Evolutionary conservation across 2,888 invertebrate species (phyloP), one percentile per base, ranked within the genome.

Genomic region (Trichopoda pennipes): DNA sequence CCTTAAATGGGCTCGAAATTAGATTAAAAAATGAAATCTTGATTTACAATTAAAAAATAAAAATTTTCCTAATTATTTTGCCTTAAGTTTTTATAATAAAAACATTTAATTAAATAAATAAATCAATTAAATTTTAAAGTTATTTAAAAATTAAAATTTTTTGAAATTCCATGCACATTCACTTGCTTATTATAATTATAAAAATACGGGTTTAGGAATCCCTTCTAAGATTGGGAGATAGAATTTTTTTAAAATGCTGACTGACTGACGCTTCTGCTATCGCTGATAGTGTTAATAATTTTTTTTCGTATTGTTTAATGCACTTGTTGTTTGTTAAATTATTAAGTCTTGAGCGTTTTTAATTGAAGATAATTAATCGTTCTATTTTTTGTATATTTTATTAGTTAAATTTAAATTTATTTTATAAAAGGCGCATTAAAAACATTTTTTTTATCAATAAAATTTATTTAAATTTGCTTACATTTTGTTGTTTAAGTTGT

Each of bases 361-460:
- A 44, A 44, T 63, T 63, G 23, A 69, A 49, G 19, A 42, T 38
- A 70, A 74, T 55, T 74, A 61, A 56, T 56, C 10, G 32, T 63
- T 56, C 28, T 28, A 28, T 28, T 56, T 35, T 17, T 44, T 44
- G 28, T 44, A 2, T 38, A 38, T 44, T 44, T 44, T 38, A 38
- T 38, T 38, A 38, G 10, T 38, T 38, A 6, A 38, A 38, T 14
- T 38, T 38, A 3, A 38, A 38, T 14, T 38, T 38, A 7, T 38
- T 38, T 14, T 14, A 38, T 38, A 28, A 28, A 28, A 28, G 28
- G 28, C 14, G 12, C 1, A 38, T 38, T 38, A 38, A 2, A 14
- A 38, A 38, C 0, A 1, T 12, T 14, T 44, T 44, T 12, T n/a
- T 44, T 16, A 44, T 44, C 2, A 44, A 44, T 44, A 44, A 44